A percentile compares a stretch with the other conserved stretches of the same genome.
These are phyloP conservation scores for Prosopocoilus inquinatus DNA, from an alignment of 2,888 invertebrate species.

Conservation along the genomic window DNA sequence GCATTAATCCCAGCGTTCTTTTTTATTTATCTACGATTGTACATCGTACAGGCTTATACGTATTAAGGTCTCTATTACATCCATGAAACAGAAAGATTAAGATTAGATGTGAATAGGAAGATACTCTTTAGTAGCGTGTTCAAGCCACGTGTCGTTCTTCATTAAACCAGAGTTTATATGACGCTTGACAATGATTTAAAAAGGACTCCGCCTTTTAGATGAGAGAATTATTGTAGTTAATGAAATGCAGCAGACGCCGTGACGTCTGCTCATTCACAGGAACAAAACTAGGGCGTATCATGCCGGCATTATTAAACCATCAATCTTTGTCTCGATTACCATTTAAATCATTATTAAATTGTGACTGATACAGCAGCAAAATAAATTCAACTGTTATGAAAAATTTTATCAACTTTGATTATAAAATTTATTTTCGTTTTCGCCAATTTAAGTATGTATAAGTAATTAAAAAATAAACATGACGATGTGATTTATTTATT, in stretches of 20 bases:
- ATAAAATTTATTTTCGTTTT: too few relatives aligned
- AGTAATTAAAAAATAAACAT: too few relatives aligned
- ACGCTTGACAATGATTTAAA: slow-evolving; percentile 31
- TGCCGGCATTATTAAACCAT: slow-evolving; percentile 15
- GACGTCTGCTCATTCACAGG: slow-evolving; percentile 23
- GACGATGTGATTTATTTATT: too few relatives aligned
- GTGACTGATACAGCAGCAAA: background rate
- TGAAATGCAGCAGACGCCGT: slow-evolving; percentile 38
- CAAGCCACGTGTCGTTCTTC: slow-evolving; percentile 41
- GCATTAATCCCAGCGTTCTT: too few relatives aligned
- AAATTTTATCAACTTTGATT: too few relatives aligned
- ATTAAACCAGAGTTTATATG: slow-evolving; percentile 41
- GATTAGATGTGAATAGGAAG: slow-evolving; percentile 6
- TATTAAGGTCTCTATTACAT: background rate
- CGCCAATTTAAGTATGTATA: too few relatives aligned
- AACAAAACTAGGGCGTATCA: slow-evolving; percentile 20
- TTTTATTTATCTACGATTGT: too few relatives aligned
- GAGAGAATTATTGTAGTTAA: slow-evolving; percentile 42
- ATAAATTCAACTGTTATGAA: too few relatives aligned
- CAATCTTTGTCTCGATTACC: slow-evolving; percentile 8
- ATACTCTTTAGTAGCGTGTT: slow-evolving; percentile 12
- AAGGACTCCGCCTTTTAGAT: slow-evolving; percentile 42
- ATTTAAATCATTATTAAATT: background rate
- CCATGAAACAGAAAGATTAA: background rate
- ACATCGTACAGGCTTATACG: too few relatives aligned